These are phyloP conservation scores for Drosophila gunungcola DNA, from an alignment of 1,140 invertebrate genomes.

Conservation along the genomic window DNA sequence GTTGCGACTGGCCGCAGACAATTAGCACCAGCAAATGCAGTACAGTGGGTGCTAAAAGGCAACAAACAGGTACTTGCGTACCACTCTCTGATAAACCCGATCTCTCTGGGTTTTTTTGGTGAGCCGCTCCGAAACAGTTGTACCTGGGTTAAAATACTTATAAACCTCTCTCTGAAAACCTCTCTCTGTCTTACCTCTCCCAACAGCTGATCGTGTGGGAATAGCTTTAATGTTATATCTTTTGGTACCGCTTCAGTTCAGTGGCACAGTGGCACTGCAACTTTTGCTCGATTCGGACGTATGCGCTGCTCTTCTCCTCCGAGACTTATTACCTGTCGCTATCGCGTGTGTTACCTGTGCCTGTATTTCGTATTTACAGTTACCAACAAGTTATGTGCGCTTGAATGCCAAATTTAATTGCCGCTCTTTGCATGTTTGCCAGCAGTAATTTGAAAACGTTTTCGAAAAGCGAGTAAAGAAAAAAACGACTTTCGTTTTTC, in stretches of 20 bases:
- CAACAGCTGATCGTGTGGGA: conserved; percentile 58
- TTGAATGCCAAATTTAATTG: conserved; percentile 83
- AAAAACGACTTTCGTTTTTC: conserved; percentile 67
- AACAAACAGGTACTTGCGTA: conserved; percentile 21
- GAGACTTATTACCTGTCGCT: background rate
- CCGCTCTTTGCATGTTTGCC: conserved; percentile 47
- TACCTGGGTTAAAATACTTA: background rate
- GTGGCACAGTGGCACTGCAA: conserved; percentile 51
- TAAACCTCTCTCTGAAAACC: background rate
- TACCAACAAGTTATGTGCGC: conserved; percentile 71
- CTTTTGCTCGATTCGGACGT: conserved; percentile 44
- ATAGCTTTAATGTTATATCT: conserved; percentile 21
- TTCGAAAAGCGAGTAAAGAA: conserved; percentile 21
- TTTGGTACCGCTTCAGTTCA: conserved; percentile 44
- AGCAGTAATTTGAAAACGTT: conserved; percentile 60
- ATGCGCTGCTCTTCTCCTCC: background rate
- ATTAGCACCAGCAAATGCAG: conserved; percentile 48
- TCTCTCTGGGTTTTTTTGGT: background rate
- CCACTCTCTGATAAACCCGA: background rate
- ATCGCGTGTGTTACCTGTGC: conserved; percentile 27
- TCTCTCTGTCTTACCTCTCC: conserved; percentile 9
- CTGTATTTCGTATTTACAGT: conserved; percentile 66
- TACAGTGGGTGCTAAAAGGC: conserved; percentile 51
- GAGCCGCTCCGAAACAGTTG: conserved; percentile 17
- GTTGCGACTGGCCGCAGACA: conserved; percentile 39